Evolutionary conservation across 2,797 vertebrate species (phyloP).

Genomic region (Pseudochirops corinnae): DNA sequence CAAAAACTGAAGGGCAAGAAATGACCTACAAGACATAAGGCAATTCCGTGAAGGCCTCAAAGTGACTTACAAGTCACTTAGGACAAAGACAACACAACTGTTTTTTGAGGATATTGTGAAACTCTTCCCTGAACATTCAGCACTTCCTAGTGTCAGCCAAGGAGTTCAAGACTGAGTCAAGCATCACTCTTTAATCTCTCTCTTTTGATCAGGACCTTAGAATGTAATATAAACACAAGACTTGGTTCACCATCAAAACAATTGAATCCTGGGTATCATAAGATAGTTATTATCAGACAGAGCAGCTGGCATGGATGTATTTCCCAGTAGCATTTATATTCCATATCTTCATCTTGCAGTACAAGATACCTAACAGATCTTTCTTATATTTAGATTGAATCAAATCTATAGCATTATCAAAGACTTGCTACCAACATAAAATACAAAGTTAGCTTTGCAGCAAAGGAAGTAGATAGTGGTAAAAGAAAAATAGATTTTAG

Average conservation of each 20-base stretch:
- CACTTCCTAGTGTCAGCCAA: not conserved
- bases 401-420: not conserved
- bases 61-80: not conserved
- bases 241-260: not conserved
- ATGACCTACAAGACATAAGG: not conserved
- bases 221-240: not conserved
- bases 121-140: not conserved
- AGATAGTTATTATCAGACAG: not conserved
- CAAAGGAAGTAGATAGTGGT: not conserved
- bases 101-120: not conserved
- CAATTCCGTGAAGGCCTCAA: not conserved
- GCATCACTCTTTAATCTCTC: not conserved
- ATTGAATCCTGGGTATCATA: not conserved
- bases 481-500: slow-evolving; percentile 10
- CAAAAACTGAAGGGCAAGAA: not conserved
- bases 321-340: not conserved
- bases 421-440: not conserved
- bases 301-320: not conserved
- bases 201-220: not conserved
- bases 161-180: not conserved
- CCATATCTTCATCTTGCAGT: not conserved
- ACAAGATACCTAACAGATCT: not conserved
- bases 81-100: not conserved
- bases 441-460: not conserved
- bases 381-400: not conserved